Evolutionary conservation across 2,797 vertebrate genomes (phyloP).

Genomic region (Propithecus deckenii): DNA sequence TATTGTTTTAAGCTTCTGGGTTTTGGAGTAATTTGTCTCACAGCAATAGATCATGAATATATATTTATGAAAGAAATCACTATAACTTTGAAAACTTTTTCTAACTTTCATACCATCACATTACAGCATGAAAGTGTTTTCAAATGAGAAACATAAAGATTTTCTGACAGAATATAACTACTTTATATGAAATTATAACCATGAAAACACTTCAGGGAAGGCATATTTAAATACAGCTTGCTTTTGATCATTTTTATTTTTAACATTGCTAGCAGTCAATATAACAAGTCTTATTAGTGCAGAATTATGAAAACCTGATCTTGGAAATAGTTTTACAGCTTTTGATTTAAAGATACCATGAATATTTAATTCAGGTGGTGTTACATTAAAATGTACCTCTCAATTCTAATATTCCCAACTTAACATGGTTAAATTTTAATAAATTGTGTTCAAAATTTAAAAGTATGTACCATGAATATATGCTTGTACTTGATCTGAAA

Average conservation of each 20-base stretch:
- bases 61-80: neutral
- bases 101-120: neutral
- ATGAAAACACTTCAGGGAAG: neutral
- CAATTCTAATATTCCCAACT: neutral
- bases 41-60: neutral
- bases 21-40: neutral
- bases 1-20: neutral
- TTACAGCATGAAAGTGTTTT: neutral
- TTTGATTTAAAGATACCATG: neutral
- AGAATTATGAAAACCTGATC: neutral
- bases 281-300: neutral
- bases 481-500: neutral
- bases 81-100: neutral
- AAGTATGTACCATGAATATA: neutral
- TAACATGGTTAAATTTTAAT: constrained; percentile 45
- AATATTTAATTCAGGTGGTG: constrained; percentile 25
- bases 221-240: neutral
- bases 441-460: neutral
- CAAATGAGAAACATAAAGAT: neutral
- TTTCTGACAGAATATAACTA: neutral
- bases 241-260: constrained; percentile 20
- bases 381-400: neutral
- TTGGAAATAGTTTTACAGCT: neutral
- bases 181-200: neutral
- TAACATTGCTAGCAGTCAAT: neutral